Evolutionary conservation across 2,113 vertebrate species (phyloP).

Genomic region (Plecturocebus donacophilus): DNA sequence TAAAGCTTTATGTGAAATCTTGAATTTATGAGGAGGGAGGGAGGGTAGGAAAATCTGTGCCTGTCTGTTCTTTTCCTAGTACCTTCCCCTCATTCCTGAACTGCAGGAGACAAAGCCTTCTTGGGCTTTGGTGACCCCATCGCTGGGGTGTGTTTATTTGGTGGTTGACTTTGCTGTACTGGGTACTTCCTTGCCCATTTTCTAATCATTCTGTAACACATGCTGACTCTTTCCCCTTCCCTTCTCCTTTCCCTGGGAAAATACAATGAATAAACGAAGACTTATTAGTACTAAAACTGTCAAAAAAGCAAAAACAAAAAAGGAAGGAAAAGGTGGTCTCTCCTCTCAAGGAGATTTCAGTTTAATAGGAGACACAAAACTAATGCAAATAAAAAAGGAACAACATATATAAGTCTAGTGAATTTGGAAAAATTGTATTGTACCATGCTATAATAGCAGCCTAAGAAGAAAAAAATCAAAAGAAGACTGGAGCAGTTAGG

Average conservation of each 20-base stretch:
- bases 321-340: neutral
- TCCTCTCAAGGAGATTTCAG: neutral
- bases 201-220: conserved; percentile 52
- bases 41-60: too few species aligned
- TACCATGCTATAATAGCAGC: neutral
- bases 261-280: too few species aligned
- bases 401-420: neutral
- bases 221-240: conserved; percentile 6
- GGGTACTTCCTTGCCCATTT: conserved; percentile 24
- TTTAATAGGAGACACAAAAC: neutral
- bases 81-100: too few species aligned
- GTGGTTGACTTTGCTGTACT: conserved; percentile 53
- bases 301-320: too few species aligned
- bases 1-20: neutral
- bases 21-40: too few species aligned
- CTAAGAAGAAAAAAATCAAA: neutral
- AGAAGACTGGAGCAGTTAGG: neutral
- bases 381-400: neutral
- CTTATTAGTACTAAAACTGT: neutral
- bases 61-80: too few species aligned
- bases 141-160: conserved; percentile 30
- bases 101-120: neutral
- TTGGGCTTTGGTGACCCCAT: conserved; percentile 29
- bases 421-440: neutral
- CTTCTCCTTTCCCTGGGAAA: too few species aligned